These are phyloP conservation scores for Diaphora mendica DNA, from an alignment of 2,888 invertebrate species.

Conservation along the genomic window DNA sequence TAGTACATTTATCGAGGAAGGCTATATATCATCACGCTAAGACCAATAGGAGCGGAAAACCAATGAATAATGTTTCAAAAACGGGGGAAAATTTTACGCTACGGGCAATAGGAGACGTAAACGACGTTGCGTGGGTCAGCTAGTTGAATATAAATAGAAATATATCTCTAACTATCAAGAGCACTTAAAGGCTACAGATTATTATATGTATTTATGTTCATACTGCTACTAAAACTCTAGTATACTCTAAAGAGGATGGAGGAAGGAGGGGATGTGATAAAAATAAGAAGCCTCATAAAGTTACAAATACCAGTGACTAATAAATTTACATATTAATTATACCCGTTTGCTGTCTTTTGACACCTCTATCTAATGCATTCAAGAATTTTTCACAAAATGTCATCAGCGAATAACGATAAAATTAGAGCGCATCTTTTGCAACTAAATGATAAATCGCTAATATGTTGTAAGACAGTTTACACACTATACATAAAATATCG, in stretches of 20 bases:
- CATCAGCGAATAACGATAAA: slow-evolving; percentile 28
- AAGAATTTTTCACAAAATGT: slow-evolving; percentile 32
- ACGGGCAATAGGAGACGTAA: too few species aligned
- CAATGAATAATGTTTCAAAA: too few species aligned
- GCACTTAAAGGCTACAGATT: too few species aligned
- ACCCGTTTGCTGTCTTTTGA: too few species aligned
- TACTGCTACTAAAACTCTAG: neutral
- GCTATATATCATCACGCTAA: too few species aligned
- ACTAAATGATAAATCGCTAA: slow-evolving; percentile 27
- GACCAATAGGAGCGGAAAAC: too few species aligned
- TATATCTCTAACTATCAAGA: too few species aligned
- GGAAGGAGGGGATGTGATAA: neutral
- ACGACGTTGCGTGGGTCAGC: too few species aligned
- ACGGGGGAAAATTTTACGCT: too few species aligned
- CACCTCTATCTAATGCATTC: slow-evolving; percentile 22
- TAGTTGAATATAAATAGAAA: neutral
- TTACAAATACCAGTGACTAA: neutral
- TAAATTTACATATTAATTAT: too few species aligned
- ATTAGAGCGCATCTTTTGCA: slow-evolving; percentile 52
- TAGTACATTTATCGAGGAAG: too few species aligned
- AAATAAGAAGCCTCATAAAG: too few species aligned
- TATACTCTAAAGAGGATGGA: neutral
- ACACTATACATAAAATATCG: slow-evolving; percentile 1
- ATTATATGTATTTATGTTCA: neutral
- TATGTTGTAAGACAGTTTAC: slow-evolving; percentile 1